Base-by-base conservation (phyloP, 2,113 vertebrate species). In the Sinocyclocheilus rhinocerous region DNA sequence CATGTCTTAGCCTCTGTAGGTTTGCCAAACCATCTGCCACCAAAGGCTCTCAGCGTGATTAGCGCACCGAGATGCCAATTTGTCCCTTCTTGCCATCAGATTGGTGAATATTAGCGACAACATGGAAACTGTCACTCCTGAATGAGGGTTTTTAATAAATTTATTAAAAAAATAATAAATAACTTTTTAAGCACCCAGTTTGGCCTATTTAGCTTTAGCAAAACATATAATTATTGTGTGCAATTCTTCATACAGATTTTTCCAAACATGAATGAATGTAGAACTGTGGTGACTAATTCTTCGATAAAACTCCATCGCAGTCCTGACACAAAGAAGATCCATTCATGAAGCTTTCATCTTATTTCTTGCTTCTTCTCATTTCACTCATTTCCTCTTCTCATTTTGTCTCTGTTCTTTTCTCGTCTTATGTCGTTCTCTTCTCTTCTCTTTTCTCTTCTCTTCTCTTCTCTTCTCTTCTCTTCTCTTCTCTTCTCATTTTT, bases 1-100 rank as follows among this genome's bases (percentile, higher is more conserved):
- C 24, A 70, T 86, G 85, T 87, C 79, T 85, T 85, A 86, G 77
- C 89, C 84, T 77, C 84, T 75, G 85, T 70, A 76, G 86, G 72
- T 77, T 84, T 82, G 87, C 87, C 84, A 81, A 80, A 83, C 89
- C 89, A 89, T 88, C 89, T 89, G 87, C 83, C 86, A 83, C 39
- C 16, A 52, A 72, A 75, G 86, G 83, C 67, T 63, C 83, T 85
- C 24, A 24, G 61, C 6, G 15, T 52, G 84, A 83, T 82, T 82
- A 86, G 72, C 79, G n/a, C 85, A 73, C 20, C 9, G 72, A 81
- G 83, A 85, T 70, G 86, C 75, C 85, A 83, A 81, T 59, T 77
- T 80, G 73, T 39, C 67, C 73, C 75, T 77, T 80, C 52, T 83
- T 77, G 67, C 48, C 61, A 29, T 73, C 69, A 73, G 67, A 72